Evolutionary conservation across 2,113 vertebrate genomes (phyloP).

Genomic region (Promerops cafer): DNA sequence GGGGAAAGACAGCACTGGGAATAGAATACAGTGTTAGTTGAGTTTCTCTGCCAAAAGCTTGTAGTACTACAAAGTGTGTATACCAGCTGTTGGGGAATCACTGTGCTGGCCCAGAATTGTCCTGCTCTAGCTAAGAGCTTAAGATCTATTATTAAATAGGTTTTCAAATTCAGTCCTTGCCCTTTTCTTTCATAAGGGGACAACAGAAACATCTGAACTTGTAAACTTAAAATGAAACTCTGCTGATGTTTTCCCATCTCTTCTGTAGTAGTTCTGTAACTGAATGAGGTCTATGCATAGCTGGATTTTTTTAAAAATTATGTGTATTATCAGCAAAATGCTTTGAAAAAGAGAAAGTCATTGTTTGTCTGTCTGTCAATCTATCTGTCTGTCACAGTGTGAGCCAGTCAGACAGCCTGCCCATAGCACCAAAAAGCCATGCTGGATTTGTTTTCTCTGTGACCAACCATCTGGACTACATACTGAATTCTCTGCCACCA

Average conservation of each 20-base stretch:
- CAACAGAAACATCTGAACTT: slow-evolving; percentile 14
- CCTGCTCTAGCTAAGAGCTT: slow-evolving; percentile 16
- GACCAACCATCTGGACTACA: slow-evolving; percentile 14
- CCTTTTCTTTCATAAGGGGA: slow-evolving; percentile 35
- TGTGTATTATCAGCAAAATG: neutral
- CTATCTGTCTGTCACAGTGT: neutral
- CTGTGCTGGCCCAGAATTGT: neutral
- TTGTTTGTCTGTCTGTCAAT: neutral
- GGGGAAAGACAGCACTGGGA: slow-evolving; percentile 35
- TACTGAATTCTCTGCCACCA: slow-evolving; percentile 33
- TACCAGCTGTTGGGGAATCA: slow-evolving; percentile 39
- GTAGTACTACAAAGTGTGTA: neutral
- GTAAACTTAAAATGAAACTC: neutral
- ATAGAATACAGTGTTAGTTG: slow-evolving; percentile 13
- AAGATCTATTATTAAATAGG: slow-evolving; percentile 52
- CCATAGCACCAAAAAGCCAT: neutral
- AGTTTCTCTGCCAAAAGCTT: slow-evolving; percentile 51
- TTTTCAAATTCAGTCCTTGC: neutral
- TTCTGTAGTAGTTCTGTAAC: neutral
- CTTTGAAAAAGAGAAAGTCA: neutral
- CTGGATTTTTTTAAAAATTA: neutral
- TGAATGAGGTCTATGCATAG: neutral
- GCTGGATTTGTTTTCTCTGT: neutral
- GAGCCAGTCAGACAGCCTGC: slow-evolving; percentile 7
- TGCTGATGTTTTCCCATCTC: neutral